phyloP scores from a whole-genome alignment of 1,140 invertebrate genomes.

The Polypedilum pembai region DNA sequence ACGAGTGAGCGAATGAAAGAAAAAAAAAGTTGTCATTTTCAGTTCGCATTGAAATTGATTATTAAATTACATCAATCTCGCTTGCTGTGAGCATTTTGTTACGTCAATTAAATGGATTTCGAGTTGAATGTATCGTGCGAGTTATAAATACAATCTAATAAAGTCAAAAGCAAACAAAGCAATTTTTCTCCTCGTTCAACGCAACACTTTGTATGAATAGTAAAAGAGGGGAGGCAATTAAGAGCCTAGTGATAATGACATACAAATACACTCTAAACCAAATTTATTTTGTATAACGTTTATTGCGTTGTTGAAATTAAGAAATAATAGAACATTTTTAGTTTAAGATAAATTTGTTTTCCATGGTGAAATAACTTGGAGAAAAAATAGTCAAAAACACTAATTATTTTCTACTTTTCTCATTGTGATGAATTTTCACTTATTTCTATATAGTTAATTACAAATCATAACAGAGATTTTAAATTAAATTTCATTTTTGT shows the following conservation, averaged over 20 bases:
- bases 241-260: constrained; percentile 16
- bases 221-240: neutral
- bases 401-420: too few relatives aligned
- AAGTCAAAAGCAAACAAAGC: constrained; percentile 4
- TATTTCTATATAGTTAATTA: too few relatives aligned
- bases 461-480: too few relatives aligned
- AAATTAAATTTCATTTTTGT: too few relatives aligned
- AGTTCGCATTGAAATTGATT: constrained; percentile 3
- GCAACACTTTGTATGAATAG: too few relatives aligned
- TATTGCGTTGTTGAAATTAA: too few relatives aligned
- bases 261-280: neutral
- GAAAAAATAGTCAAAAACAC: too few relatives aligned
- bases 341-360: too few relatives aligned
- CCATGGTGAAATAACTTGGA: too few relatives aligned
- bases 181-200: neutral
- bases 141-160: constrained; percentile 16
- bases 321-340: too few relatives aligned
- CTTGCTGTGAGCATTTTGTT: neutral
- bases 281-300: neutral
- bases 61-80: neutral
- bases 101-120: neutral
- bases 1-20: neutral
- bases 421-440: too few relatives aligned
- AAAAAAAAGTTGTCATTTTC: constrained; percentile 13
- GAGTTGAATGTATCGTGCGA: too few relatives aligned